These are phyloP conservation scores for Chaenocephalus aceratus DNA, from an alignment of 2,113 vertebrate genomes.

Conservation along the genomic window DNA sequence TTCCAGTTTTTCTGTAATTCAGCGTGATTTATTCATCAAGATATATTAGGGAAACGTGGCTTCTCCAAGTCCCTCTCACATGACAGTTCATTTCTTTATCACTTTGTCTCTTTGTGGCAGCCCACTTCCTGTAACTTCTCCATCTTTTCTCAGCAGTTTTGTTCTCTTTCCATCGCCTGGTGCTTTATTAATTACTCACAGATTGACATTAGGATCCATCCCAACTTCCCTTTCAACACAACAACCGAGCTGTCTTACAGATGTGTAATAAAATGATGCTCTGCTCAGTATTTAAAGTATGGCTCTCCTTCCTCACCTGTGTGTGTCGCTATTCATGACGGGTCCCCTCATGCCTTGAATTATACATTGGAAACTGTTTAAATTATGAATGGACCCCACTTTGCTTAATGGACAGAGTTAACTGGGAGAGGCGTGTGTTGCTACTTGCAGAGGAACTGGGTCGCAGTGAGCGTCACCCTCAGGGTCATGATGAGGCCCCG, in stretches of 20 bases:
- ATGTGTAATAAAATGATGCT: constrained; percentile 21
- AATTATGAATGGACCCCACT: constrained; percentile 80
- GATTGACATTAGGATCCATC: constrained; percentile 12
- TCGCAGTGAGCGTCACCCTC: constrained; percentile 47
- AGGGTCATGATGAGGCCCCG: constrained; percentile 63
- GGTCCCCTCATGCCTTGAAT: constrained; percentile 68
- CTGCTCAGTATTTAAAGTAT: constrained; percentile 18
- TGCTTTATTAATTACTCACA: constrained; percentile 34
- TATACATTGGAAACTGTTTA: constrained; percentile 67
- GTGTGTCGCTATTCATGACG: constrained; percentile 64
- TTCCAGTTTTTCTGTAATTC: constrained; percentile 11
- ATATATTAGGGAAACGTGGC: background rate
- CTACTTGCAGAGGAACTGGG: constrained; percentile 58
- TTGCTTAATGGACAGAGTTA: constrained; percentile 82
- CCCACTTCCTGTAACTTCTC: constrained; percentile 9
- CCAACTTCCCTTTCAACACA: background rate
- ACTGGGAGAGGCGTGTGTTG: constrained; percentile 61
- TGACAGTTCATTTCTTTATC: background rate
- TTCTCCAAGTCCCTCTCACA: background rate
- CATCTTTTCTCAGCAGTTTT: constrained; percentile 5
- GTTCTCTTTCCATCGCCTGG: background rate
- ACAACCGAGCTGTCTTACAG: background rate
- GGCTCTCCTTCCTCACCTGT: constrained; percentile 55
- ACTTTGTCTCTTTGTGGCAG: background rate
- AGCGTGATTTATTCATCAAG: constrained; percentile 29